Evolutionary conservation across 2,888 invertebrate genomes (phyloP), one percentile per base, ranked within the genome.

Genomic region (Drosophila barbarae): DNA sequence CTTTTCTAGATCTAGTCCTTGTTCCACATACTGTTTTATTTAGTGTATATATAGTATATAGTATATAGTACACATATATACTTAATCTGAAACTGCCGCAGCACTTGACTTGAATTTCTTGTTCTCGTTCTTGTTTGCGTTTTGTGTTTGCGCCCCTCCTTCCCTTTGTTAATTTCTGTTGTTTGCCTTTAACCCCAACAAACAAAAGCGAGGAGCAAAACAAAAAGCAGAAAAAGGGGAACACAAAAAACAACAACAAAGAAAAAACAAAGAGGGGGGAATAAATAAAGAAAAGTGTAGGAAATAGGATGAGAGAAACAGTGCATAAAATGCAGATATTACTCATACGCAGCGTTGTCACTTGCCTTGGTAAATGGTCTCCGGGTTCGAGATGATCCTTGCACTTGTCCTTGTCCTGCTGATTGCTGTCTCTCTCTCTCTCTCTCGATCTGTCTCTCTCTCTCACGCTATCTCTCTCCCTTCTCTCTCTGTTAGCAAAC

Each of bases 81-180:
- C 34, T 38, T 36, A 59, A 59, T 59, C 60, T 59, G 36, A 21
- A 38, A 42, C 35, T 64, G 75, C 66, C 77, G 77, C 83, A 83
- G 74, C 77, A 77, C 84, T 77, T 77, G 84, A 77, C 81, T 80
- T 83, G 73, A 76, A 79, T 79, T 69, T 72, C 64, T 71, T 47
- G 54, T 54, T 53, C 56, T 60, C 30, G 41, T 61, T 42, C 32
- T 49, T 34, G 55, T 52, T 41, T 50, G 35, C 56, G 28, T 47
- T 41, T 41, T 66, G 64, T 64, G 52, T 74, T 63, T 75, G 35
- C n/a, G 35, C 18, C 65, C 52, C 75, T 77, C 42, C 72, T 74
- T 56, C 77, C 78, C 77, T 77, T 83, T 83, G 84, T 83, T 77
- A 83, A 77, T 83, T 80, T 80, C 77, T 78, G 78, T 84, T 77